Conservation (phyloP, 2,797 vertebrate species). For the Erethizon dorsatum region DNA sequence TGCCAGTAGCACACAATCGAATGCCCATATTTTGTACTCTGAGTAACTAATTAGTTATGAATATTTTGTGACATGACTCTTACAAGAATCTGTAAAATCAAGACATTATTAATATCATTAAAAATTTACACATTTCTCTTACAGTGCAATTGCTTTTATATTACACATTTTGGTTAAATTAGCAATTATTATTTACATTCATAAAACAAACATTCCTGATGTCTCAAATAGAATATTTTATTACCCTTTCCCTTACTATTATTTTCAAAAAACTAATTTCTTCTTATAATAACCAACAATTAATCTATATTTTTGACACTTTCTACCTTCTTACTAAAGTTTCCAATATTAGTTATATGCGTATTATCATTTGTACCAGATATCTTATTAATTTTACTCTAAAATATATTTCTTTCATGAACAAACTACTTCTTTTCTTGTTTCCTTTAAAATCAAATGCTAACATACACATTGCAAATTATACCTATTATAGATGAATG, state of each 20-base stretch:
- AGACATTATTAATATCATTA: not conserved
- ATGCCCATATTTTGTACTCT: too few relatives aligned
- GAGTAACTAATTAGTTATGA: not conserved
- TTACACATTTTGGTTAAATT: not conserved
- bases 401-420: not conserved
- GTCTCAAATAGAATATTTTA: not conserved
- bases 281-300: not conserved
- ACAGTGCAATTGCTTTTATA: not conserved
- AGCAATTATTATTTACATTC: not conserved
- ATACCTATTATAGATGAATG: constrained; percentile 23
- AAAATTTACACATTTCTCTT: not conserved
- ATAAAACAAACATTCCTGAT: not conserved
- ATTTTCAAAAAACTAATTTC: not conserved
- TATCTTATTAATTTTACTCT: not conserved
- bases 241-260: not conserved
- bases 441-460: constrained; percentile 33
- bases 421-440: not conserved
- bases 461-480: constrained; percentile 23
- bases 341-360: not conserved
- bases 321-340: not conserved
- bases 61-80: not conserved
- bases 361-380: not conserved
- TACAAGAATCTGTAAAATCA: not conserved
- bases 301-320: not conserved
- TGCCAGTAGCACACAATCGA: too few relatives aligned